These are phyloP conservation scores for Scaptomyza reducta DNA, from an alignment of 2,888 invertebrate species.

Conservation along the genomic window DNA sequence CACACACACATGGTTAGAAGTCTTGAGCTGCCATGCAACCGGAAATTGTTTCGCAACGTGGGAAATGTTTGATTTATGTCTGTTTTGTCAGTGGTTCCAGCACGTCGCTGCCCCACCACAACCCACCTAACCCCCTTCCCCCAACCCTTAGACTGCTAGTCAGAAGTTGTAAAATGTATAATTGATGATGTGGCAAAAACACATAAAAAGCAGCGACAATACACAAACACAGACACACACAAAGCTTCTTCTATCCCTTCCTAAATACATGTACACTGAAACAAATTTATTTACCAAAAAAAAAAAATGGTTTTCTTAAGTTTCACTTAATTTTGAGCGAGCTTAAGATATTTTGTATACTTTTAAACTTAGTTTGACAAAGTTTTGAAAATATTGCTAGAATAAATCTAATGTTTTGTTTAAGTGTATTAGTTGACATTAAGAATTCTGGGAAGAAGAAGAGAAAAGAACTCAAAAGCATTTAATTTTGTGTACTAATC, in stretches of 20 bases:
- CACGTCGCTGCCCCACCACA: slow-evolving; percentile 30
- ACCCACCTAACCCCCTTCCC: neutral
- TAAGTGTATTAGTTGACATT: no score
- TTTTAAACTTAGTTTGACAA: neutral
- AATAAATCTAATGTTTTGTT: no score
- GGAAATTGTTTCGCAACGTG: slow-evolving; percentile 80
- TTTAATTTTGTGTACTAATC: no score
- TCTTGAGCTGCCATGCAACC: slow-evolving; percentile 70
- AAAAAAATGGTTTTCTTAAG: no score
- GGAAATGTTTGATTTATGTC: slow-evolving; percentile 80
- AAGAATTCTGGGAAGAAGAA: no score
- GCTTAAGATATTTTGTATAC: neutral
- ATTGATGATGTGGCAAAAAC: slow-evolving; percentile 76
- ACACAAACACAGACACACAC: neutral
- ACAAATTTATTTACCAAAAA: neutral
- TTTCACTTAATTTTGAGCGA: no score
- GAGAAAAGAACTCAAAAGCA: no score
- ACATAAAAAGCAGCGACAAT: slow-evolving; percentile 58
- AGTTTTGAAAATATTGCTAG: no score
- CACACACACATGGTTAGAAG: slow-evolving; percentile 27
- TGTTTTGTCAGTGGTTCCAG: slow-evolving; percentile 70
- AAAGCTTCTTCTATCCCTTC: neutral
- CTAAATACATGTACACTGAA: neutral
- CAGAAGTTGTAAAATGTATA: slow-evolving; percentile 78
- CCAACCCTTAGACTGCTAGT: slow-evolving; percentile 28